These are phyloP conservation scores for Pseudanteris insignis DNA, from an alignment of 2,888 invertebrate species.

Conservation along the genomic window DNA sequence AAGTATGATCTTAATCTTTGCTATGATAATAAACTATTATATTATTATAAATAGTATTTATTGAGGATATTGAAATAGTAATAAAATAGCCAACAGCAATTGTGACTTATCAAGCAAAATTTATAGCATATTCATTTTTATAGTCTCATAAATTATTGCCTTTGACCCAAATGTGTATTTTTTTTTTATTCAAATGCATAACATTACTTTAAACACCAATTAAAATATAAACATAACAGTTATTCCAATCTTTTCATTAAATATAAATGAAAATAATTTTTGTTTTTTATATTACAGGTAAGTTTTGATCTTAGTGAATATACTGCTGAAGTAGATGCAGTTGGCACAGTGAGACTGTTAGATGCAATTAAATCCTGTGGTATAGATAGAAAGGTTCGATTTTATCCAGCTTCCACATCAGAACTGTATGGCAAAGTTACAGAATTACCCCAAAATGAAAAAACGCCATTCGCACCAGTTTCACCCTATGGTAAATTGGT, in stretches of 20 bases:
- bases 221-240: too few species aligned
- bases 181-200: too few species aligned
- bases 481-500: conserved; percentile 93
- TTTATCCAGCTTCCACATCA: conserved; percentile 97
- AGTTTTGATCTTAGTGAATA: conserved; percentile 99
- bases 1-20: too few species aligned
- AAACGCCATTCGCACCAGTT: conserved; percentile 94
- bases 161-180: too few species aligned
- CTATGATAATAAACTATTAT: too few species aligned
- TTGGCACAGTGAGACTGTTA: conserved; percentile 89
- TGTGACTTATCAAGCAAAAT: too few species aligned
- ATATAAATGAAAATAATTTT: conserved; percentile 60
- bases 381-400: conserved; percentile 80
- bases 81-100: too few species aligned
- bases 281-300: conserved; percentile 67
- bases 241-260: background rate
- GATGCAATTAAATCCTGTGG: conserved; percentile 93
- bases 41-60: too few species aligned
- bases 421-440: conserved; percentile 94
- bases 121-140: too few species aligned
- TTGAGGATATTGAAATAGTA: too few species aligned
- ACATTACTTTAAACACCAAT: too few species aligned
- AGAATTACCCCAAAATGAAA: conserved; percentile 92
- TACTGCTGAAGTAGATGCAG: conserved; percentile 96
- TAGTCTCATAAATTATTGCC: too few species aligned